A percentile compares a stretch with the other conserved stretches of the same genome.
Evolutionary conservation across 1,140 invertebrate species (phyloP).

Genomic region (Drosophila bifasciata): DNA sequence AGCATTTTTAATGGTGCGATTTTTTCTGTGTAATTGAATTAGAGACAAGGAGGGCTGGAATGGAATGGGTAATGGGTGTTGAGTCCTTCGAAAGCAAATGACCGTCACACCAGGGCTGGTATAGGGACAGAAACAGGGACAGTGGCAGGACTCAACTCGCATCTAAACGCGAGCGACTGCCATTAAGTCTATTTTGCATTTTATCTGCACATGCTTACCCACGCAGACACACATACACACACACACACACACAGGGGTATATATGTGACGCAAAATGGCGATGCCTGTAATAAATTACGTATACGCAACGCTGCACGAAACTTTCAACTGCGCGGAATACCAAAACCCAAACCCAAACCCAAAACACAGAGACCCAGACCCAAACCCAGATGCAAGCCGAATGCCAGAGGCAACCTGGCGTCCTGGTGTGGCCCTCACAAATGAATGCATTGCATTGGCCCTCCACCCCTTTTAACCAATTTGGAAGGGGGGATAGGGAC

Average conservation of each 20-base stretch:
- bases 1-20: slow-evolving; percentile 56
- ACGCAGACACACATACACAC: neutral
- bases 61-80: neutral
- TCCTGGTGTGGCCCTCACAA: neutral
- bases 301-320: slow-evolving; percentile 71
- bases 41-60: slow-evolving; percentile 9
- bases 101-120: slow-evolving; percentile 17
- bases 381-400: slow-evolving; percentile 5
- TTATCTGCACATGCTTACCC: slow-evolving; percentile 59
- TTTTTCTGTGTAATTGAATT: slow-evolving; percentile 70
- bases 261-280: slow-evolving; percentile 62
- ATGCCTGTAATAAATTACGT: slow-evolving; percentile 76
- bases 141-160: slow-evolving; percentile 15
- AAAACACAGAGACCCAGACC: neutral
- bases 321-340: slow-evolving; percentile 42
- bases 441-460: slow-evolving; percentile 20
- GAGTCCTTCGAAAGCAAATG: slow-evolving; percentile 10
- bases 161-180: slow-evolving; percentile 27
- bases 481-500: no score
- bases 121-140: no score
- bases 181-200: slow-evolving; percentile 64
- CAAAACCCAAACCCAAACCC: slow-evolving; percentile 11
- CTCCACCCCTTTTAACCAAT: slow-evolving; percentile 32
- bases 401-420: slow-evolving; percentile 1
- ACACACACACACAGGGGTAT: slow-evolving; percentile 18